Evolutionary conservation across 1,140 invertebrate species (phyloP), one percentile per base, ranked within the genome.

Genomic region (Saccostrea cuccullata): DNA sequence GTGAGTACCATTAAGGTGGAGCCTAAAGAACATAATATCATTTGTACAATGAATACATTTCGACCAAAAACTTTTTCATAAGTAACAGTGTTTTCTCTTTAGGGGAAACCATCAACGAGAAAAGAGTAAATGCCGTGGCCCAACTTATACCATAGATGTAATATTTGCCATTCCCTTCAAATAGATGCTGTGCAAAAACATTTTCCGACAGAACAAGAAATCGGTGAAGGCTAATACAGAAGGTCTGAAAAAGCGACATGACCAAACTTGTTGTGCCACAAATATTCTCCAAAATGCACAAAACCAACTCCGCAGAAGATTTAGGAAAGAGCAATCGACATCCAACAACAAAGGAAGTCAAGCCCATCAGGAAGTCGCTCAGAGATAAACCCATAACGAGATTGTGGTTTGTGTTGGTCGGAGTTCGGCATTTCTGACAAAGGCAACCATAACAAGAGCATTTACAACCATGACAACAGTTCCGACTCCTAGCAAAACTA

Each of bases 351-450:
- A 73, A 73, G 20, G 11, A 23, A 11, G 6, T 9, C 8, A 30
- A 73, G 8, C 67, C 67, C 67, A 73, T 26, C 26, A 73, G 67
- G 26, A 73, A 73, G 67, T 73, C 67, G 67, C 67, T 73, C 12
- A 26, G 26, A 9, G 67, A 73, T 30, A 73, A 30, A 11, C 67
- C 67, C 23, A 73, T 26, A 9, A 73, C 67, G 26, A 73, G 67
- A 26, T 73, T 73, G 67, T 73, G 23, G 23, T 73, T 30, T 26
- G 67, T 73, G 26, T 73, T 73, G 12, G 23, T 9, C 67, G 67
- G 13, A 73, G 11, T 30, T 73, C 26, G 4, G 20, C 9, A 23
- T 73, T 26, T 30, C 67, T 73, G 23, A 73, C 12, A 8, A 9
- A 73, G 4, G 67, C 67, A 9, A 26, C 67, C 23, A 73, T 73